Conservation (phyloP, 2,888 invertebrate species). For the Merodon equestris region DNA sequence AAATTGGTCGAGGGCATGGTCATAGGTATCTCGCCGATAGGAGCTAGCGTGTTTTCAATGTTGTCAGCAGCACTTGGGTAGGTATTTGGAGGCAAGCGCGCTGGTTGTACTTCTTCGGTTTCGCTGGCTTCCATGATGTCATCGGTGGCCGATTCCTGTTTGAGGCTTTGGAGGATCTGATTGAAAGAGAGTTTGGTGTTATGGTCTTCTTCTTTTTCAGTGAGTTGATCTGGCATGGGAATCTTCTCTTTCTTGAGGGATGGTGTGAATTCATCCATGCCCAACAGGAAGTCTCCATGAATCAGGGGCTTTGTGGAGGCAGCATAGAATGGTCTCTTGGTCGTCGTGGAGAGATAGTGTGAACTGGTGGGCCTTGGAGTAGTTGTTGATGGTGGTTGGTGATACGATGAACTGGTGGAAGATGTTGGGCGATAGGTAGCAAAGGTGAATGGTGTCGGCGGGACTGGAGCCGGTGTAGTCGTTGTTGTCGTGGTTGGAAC, state of each 20-base stretch:
- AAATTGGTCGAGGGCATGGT: conserved; percentile 45
- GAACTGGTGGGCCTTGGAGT: conserved; percentile 28
- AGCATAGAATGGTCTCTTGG: conserved; percentile 4
- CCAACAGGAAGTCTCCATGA: conserved; percentile 25
- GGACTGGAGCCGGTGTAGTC: conserved; percentile 61
- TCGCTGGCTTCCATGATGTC: conserved; percentile 59
- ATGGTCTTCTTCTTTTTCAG: conserved; percentile 71
- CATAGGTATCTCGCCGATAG: conserved; percentile 26
- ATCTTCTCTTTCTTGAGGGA: conserved; percentile 30
- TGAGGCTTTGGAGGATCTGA: conserved; percentile 76
- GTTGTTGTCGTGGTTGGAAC: conserved; percentile 69
- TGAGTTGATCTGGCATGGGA: conserved; percentile 24
- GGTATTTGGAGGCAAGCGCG: conserved; percentile 18
- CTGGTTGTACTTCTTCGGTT: conserved; percentile 48
- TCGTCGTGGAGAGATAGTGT: conserved; percentile 29
- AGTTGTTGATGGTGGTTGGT: conserved; percentile 43
- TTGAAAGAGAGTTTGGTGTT: conserved; percentile 75
- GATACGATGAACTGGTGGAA: conserved; percentile 55
- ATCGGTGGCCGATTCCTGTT: conserved; percentile 70
- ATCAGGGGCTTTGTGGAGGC: conserved; percentile 12
- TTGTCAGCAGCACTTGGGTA: conserved; percentile 18
- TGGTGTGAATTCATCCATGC: conserved; percentile 23
- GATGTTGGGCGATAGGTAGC: conserved; percentile 43
- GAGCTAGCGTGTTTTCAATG: conserved; percentile 12
- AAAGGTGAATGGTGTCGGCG: conserved; percentile 41